These are phyloP conservation scores for Ctenochaetus hawaiiensis DNA, from an alignment of 2,797 vertebrate genomes.

Conservation along the genomic window DNA sequence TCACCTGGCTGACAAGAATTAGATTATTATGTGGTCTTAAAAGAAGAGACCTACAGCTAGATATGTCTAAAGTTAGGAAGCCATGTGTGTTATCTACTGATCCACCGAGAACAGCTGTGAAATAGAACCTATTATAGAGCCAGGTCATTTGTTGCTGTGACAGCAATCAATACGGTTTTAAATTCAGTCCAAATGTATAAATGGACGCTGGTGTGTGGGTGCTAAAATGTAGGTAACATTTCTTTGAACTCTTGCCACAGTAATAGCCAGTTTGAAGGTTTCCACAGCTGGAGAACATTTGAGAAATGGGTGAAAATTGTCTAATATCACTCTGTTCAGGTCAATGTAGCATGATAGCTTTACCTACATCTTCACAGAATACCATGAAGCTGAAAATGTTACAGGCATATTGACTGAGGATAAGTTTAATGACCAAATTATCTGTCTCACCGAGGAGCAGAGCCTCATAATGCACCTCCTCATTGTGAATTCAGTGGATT, in stretches of 20 bases:
- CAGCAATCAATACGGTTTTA: conserved; percentile 28
- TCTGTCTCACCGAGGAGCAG: conserved; percentile 35
- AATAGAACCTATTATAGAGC: conserved; percentile 13
- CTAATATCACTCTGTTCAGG: not conserved
- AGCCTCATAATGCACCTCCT: conserved; percentile 25
- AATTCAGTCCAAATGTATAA: conserved; percentile 25
- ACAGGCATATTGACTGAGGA: not conserved
- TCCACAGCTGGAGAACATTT: not conserved
- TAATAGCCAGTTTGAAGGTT: not conserved
- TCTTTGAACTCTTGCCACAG: not conserved
- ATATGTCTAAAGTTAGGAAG: no score
- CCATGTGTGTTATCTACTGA: conserved; percentile 2
- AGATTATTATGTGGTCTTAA: no score
- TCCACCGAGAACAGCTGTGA: conserved; percentile 16
- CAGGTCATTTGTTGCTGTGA: conserved; percentile 32
- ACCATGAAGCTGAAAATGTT: not conserved
- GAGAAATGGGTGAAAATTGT: not conserved
- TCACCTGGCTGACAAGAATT: no score
- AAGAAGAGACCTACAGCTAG: no score
- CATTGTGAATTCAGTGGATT: conserved; percentile 58
- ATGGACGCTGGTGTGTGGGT: not conserved
- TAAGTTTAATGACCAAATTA: conserved; percentile 38
- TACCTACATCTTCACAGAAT: not conserved
- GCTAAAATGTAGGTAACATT: conserved; percentile 11
- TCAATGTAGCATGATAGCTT: not conserved